Percentiles rank a stretch among this genome's conserved stretches.
phyloP scores from a whole-genome alignment of 2,888 invertebrate genomes.

The Cantharis rufa region DNA sequence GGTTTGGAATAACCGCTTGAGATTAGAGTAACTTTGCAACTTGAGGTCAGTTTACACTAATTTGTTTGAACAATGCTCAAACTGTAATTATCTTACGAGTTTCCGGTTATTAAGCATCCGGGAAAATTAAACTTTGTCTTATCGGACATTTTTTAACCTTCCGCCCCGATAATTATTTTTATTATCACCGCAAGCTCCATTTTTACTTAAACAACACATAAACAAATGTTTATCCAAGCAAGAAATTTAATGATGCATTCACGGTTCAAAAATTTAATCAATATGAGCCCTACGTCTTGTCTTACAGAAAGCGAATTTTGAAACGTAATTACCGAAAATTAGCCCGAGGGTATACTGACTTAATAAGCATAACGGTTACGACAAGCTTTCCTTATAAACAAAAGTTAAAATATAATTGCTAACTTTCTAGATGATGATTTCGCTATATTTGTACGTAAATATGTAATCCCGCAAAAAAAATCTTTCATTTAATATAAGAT shows the following conservation, averaged over 20 bases:
- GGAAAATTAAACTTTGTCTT: not conserved
- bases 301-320: not conserved
- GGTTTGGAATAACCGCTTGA: not conserved
- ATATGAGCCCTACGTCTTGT: not conserved
- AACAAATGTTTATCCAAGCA: not conserved
- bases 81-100: conserved; percentile 1
- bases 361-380: not conserved
- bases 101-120: not conserved
- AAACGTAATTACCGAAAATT: not conserved
- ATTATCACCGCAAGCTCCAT: not conserved
- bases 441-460: not conserved
- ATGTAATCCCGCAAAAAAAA: too few relatives aligned
- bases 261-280: not conserved
- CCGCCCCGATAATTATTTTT: not conserved
- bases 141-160: not conserved
- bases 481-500: too few relatives aligned
- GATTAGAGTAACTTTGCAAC: not conserved
- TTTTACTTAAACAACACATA: not conserved
- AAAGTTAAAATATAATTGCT: not conserved
- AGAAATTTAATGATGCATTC: not conserved
- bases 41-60: conserved; percentile 1
- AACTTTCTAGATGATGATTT: not conserved
- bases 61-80: not conserved
- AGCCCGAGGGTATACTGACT: not conserved
- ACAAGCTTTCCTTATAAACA: not conserved